Base-by-base conservation (phyloP, 1,140 invertebrate genomes). In the Medauroidea extradentata region DNA sequence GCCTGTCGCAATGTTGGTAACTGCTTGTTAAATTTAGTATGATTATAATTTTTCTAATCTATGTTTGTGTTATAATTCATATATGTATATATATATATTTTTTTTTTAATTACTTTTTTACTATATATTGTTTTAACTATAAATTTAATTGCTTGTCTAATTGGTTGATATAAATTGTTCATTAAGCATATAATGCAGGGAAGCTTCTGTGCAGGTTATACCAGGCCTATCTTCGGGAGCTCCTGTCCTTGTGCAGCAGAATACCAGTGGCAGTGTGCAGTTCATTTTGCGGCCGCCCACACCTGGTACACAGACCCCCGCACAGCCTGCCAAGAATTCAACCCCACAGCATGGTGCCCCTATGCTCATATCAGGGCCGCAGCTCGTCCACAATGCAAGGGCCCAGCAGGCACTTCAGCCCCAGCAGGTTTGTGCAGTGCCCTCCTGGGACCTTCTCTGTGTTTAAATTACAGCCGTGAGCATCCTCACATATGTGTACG, bases 221-320 rank as follows among this genome's bases (percentile, higher is more conserved):
- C 62, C 59, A 24, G 43, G 53, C 18, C 43, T 61, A 23, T 21
- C 48, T 34, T 38, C 53, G 60, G 51, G 56, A n/a, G 53, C 29
- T 59, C 67, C 60, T 50, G 67, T 64, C 19, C 63, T 74, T 44
- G 34, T 74, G n/a, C 56, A 57, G 18, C 73, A 73, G 49, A 68
- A 70, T 27, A 65, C 67, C 16, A 53, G 66, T 19, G 63, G 66
- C 21, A 63, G 67, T 25, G 52, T 71, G 16, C 72, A 73, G 39
- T 62, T 74, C 21, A 61, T 72, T 14, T 34, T 73, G 42, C 54
- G 73, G 41, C 70, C 69, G 4, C 69, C 56, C 52, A 51, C 29
- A 7, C 21, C 39, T 29, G 49, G 41, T 21, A 51, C 44, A 16
- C 49, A 51, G n/a, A 25, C 27, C 11, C 25, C 43, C 9, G 24